phyloP scores from a whole-genome alignment of 1,140 invertebrate species.

The Polypedilum pembai region DNA sequence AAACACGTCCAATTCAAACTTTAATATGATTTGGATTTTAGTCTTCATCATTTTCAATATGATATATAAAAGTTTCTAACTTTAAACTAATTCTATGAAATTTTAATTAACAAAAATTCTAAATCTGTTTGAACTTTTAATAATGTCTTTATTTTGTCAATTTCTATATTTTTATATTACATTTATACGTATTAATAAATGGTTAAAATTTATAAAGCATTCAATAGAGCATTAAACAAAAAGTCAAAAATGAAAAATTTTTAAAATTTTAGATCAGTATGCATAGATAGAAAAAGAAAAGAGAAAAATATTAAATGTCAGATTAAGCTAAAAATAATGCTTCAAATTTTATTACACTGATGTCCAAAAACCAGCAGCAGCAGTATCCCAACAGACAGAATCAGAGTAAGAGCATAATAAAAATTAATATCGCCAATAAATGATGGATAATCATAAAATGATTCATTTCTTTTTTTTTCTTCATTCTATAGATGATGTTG shows the following conservation, averaged over 20 bases:
- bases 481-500: not conserved
- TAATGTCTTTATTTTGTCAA: too few species aligned
- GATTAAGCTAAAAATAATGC: not conserved
- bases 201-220: too few species aligned
- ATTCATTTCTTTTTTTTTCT: not conserved
- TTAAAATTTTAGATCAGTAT: too few species aligned
- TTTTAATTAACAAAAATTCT: not conserved
- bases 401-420: not conserved
- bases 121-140: too few species aligned
- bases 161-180: too few species aligned
- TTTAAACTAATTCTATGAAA: not conserved
- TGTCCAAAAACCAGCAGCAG: not conserved
- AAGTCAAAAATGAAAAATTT: too few species aligned
- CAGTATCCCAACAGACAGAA: not conserved
- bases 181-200: too few species aligned
- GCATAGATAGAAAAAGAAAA: not conserved
- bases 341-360: not conserved
- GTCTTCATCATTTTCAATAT: not conserved
- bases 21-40: not conserved
- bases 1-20: not conserved
- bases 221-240: too few species aligned
- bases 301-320: not conserved
- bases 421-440: not conserved
- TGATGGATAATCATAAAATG: constrained; percentile 7
- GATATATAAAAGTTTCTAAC: not conserved